A percentile compares a stretch with the other conserved stretches of the same genome.
Conservation (phyloP, 2,113 vertebrate species). For the Ranitomeya variabilis region DNA sequence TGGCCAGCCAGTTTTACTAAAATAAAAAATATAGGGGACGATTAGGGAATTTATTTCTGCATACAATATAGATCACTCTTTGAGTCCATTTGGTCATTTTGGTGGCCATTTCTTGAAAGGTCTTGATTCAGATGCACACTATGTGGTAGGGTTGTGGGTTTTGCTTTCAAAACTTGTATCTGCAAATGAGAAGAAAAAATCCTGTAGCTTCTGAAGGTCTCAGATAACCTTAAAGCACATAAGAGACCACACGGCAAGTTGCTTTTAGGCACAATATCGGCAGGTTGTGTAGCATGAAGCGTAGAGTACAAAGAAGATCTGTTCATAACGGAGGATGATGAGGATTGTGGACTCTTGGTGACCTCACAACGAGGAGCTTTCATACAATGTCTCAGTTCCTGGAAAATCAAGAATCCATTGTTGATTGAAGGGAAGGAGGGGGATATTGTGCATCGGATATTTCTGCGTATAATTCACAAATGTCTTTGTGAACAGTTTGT, state of each 20-base stretch:
- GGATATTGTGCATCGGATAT: background rate
- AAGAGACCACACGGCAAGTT: background rate
- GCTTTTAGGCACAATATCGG: background rate
- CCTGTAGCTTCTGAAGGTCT: background rate
- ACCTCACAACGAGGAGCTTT: background rate
- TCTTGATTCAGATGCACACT: background rate
- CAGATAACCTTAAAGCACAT: background rate
- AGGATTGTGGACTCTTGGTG: background rate
- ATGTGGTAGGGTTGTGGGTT: background rate
- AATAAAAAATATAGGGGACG: too few species aligned
- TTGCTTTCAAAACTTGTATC: background rate
- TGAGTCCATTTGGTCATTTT: background rate
- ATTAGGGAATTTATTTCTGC: too few species aligned
- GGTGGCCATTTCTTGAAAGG: background rate
- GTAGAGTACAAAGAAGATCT: background rate
- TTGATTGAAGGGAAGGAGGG: background rate
- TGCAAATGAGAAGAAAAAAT: background rate
- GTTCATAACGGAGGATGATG: background rate
- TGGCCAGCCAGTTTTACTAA: too few species aligned
- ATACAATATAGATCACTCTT: background rate
- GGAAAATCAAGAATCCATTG: background rate
- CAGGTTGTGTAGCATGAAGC: background rate
- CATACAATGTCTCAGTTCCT: background rate
- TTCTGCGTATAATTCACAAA: background rate
- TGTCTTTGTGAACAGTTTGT: background rate